Conservation (phyloP, 2,888 invertebrate genomes). For the Sabatieria punctata region DNA sequence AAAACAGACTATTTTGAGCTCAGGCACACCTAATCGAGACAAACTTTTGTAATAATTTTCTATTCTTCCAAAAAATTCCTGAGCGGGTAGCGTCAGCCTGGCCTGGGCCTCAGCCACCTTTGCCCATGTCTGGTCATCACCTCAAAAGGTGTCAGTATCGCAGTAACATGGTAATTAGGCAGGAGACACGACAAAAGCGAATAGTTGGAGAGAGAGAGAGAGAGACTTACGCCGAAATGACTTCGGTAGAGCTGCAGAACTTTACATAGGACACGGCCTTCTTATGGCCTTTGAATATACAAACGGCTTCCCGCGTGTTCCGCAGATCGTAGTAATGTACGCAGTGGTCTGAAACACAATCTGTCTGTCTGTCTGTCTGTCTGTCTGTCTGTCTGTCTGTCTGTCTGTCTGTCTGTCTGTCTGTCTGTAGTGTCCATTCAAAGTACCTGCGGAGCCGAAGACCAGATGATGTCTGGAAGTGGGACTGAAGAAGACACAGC, state of each 20-base stretch:
- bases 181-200: background rate
- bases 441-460: conserved; percentile 72
- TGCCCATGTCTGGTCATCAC: too few species aligned
- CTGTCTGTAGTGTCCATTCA: too few species aligned
- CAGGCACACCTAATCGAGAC: too few species aligned
- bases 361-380: too few species aligned
- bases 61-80: too few species aligned
- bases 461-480: conserved; percentile 67
- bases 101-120: too few species aligned
- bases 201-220: too few species aligned
- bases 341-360: conserved; percentile 53
- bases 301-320: conserved; percentile 58
- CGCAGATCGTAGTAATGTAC: conserved; percentile 86
- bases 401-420: too few species aligned
- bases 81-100: too few species aligned
- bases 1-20: too few species aligned
- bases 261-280: conserved; percentile 88
- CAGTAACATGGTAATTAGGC: background rate
- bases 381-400: too few species aligned
- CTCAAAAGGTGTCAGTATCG: background rate
- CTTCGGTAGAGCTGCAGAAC: conserved; percentile 62
- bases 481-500: conserved; percentile 79
- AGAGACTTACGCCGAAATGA: conserved; percentile 55
- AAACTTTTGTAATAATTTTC: too few species aligned
- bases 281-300: conserved; percentile 67